Evolutionary conservation across 2,797 vertebrate genomes (phyloP).

Genomic region (Eulemur mongoz): DNA sequence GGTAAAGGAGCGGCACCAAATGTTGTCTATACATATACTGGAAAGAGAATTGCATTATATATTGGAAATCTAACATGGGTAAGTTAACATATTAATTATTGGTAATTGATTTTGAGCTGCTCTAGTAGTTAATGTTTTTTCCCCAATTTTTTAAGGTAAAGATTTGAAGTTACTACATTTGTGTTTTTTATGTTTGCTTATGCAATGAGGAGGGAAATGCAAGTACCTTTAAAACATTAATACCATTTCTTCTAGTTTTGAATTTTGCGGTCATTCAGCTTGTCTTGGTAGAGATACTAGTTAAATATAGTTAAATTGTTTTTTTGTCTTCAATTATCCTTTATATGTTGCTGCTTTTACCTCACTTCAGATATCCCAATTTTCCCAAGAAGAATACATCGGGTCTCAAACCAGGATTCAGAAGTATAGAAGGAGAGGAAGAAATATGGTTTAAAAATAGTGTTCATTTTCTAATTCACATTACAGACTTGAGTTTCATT

Average conservation of each 20-base stretch:
- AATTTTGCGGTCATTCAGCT: slow-evolving; percentile 21
- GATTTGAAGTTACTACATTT: neutral
- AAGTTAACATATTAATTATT: slow-evolving; percentile 27
- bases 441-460: neutral
- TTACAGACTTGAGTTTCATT: slow-evolving; percentile 35
- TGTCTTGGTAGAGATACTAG: neutral
- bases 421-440: neutral
- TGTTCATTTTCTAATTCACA: slow-evolving; percentile 8
- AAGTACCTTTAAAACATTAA: slow-evolving; percentile 16
- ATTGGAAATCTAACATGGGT: slow-evolving; percentile 99
- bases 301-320: neutral
- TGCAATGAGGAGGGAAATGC: neutral
- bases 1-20: slow-evolving; percentile 95
- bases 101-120: slow-evolving; percentile 34
- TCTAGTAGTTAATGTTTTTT: slow-evolving; percentile 12
- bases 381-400: slow-evolving; percentile 28
- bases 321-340: neutral
- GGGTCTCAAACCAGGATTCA: neutral
- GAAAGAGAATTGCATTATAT: slow-evolving; percentile 97
- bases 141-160: slow-evolving; percentile 23
- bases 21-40: slow-evolving; percentile 96
- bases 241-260: neutral
- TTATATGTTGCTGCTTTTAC: slow-evolving; percentile 13
- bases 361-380: neutral
- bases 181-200: neutral